Evolutionary conservation across 1,140 invertebrate species (phyloP).

Genomic region (Drosophila varians): DNA sequence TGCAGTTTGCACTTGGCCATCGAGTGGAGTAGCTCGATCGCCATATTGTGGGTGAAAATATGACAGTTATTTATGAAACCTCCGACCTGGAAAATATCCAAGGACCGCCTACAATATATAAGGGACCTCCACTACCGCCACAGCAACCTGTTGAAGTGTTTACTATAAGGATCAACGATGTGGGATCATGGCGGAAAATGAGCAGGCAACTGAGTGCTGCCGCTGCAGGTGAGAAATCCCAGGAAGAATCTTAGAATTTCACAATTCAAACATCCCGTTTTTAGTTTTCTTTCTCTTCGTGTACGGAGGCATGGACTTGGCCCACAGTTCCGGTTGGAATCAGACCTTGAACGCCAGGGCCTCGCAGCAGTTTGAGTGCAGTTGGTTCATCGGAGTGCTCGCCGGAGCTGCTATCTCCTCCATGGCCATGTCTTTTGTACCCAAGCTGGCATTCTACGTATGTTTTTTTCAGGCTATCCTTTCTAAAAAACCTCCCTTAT

Average conservation of each 20-base stretch:
- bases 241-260: too few species aligned
- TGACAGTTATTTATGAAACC: slow-evolving; percentile 19
- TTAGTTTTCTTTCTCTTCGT: slow-evolving; percentile 45
- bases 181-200: neutral
- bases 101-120: neutral
- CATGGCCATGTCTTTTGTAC: slow-evolving; percentile 33
- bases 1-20: slow-evolving; percentile 12
- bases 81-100: neutral
- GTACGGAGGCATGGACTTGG: slow-evolving; percentile 69
- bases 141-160: neutral
- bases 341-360: slow-evolving; percentile 14
- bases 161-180: neutral
- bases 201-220: slow-evolving; percentile 29
- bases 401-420: slow-evolving; percentile 58
- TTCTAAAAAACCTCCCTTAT: neutral
- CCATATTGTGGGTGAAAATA: neutral
- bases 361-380: slow-evolving; percentile 50
- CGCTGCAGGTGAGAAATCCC: slow-evolving; percentile 3
- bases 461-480: slow-evolving; percentile 24
- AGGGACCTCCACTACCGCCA: neutral
- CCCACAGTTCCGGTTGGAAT: slow-evolving; percentile 58
- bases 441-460: slow-evolving; percentile 61
- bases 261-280: too few species aligned
- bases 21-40: neutral
- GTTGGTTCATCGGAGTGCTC: slow-evolving; percentile 72